Conservation (phyloP, 2,113 vertebrate species). For the Macaca mulatta region DNA sequence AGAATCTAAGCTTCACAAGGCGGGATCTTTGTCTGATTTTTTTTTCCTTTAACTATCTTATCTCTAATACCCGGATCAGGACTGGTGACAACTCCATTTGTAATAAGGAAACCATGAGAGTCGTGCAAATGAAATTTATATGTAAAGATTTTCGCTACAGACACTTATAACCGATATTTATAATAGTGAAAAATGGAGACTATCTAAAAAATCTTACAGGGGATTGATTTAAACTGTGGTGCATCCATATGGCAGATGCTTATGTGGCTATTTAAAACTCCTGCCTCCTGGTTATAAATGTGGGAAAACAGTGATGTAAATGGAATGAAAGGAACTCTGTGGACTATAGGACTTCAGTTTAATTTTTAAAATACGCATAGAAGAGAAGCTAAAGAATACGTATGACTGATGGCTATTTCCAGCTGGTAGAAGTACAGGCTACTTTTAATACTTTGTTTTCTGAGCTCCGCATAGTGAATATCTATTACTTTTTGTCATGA, state of each 20-base stretch:
- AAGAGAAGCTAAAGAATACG: not conserved
- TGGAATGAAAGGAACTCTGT: constrained; percentile 14
- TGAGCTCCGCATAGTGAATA: not conserved
- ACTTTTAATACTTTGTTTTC: not conserved
- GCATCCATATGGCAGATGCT: constrained; percentile 29
- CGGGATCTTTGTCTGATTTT: not conserved
- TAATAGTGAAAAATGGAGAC: constrained; percentile 43
- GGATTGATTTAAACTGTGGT: constrained; percentile 42
- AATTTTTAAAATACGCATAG: not conserved
- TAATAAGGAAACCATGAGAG: not conserved
- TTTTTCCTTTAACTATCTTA: not conserved
- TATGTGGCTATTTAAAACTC: constrained; percentile 37
- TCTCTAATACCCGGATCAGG: not conserved
- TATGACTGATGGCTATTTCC: not conserved
- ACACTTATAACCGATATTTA: not conserved
- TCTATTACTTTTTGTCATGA: not conserved
- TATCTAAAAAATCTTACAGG: constrained; percentile 3
- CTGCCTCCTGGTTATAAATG: constrained; percentile 29
- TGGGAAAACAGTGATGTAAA: constrained; percentile 18
- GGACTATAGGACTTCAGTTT: not conserved
- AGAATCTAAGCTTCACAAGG: not conserved
- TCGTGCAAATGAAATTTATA: not conserved
- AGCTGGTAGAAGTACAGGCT: not conserved
- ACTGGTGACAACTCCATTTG: not conserved
- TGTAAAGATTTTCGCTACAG: constrained; percentile 5